A percentile compares a stretch with the other conserved stretches of the same genome.
Evolutionary conservation across 2,113 vertebrate species (phyloP).

Genomic region (Pedionomus torquatus): DNA sequence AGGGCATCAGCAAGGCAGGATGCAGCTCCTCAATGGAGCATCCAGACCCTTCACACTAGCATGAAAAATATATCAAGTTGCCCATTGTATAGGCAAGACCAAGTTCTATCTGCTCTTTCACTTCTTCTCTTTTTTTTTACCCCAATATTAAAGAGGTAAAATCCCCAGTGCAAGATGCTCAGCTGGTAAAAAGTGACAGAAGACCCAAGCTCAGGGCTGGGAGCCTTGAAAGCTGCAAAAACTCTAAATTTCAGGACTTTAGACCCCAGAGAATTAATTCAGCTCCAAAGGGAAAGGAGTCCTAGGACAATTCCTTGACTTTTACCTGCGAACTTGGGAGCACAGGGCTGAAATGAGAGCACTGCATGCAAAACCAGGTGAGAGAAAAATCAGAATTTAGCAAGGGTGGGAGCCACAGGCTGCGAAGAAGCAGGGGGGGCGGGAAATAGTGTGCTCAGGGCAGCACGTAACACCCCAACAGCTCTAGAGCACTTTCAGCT

Average conservation of each 20-base stretch:
- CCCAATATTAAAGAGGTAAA: not conserved
- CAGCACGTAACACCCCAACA: rapidly evolving
- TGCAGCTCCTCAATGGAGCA: not conserved
- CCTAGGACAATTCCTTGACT: not conserved
- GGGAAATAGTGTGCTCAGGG: not conserved
- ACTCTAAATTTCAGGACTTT: not conserved
- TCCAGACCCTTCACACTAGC: not conserved
- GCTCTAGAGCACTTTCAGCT: rapidly evolving
- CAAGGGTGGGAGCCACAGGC: not conserved
- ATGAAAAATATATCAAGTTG: not conserved
- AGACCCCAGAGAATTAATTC: not conserved
- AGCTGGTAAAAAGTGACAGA: not conserved
- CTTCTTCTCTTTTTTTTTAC: rapidly evolving
- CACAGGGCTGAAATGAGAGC: rapidly evolving
- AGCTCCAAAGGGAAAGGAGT: not conserved
- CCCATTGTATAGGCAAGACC: not conserved
- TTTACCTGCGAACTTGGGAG: not conserved
- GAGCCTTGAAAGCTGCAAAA: not conserved
- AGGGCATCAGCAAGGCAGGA: not conserved
- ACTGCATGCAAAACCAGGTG: rapidly evolving
- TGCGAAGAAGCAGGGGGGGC: rapidly evolving
- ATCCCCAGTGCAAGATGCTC: not conserved
- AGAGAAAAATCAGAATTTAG: not conserved
- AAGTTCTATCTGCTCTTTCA: not conserved
- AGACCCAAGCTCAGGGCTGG: not conserved